Evolutionary conservation across 1,140 invertebrate species (phyloP).

Genomic region (Planococcus citri): DNA sequence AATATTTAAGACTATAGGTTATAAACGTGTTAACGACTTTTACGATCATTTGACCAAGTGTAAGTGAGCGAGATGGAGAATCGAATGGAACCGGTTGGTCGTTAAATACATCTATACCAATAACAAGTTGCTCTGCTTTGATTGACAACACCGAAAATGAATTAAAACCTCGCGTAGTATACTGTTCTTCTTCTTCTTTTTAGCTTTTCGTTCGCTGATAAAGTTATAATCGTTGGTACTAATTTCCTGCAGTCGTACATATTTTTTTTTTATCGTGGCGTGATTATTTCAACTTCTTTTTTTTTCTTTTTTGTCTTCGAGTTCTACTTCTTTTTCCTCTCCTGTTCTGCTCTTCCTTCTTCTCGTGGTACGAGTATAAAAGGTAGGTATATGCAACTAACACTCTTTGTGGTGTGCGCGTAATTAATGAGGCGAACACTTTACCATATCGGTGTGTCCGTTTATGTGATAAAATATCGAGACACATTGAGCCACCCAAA

Average conservation of each 20-base stretch:
- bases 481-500: too few relatives aligned
- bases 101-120: neutral
- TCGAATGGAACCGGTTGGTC: conserved; percentile 1
- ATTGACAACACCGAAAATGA: conserved; percentile 6
- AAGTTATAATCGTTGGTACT: neutral
- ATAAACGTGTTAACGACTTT: conserved; percentile 7
- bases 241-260: neutral
- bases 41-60: neutral
- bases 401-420: too few relatives aligned
- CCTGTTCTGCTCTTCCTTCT: too few relatives aligned
- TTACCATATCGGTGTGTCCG: neutral
- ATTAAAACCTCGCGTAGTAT: neutral
- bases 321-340: neutral
- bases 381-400: too few relatives aligned
- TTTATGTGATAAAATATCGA: too few relatives aligned
- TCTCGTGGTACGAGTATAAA: too few relatives aligned
- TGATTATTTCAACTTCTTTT: neutral
- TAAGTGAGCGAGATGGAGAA: neutral
- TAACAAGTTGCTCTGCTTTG: conserved; percentile 1
- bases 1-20: conserved; percentile 8
- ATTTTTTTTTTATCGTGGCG: neutral
- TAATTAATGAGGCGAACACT: neutral
- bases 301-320: neutral
- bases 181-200: neutral
- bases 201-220: neutral